These are phyloP conservation scores for Rhinopomastus cyanomelas DNA, from an alignment of 2,113 vertebrate genomes.

Conservation along the genomic window DNA sequence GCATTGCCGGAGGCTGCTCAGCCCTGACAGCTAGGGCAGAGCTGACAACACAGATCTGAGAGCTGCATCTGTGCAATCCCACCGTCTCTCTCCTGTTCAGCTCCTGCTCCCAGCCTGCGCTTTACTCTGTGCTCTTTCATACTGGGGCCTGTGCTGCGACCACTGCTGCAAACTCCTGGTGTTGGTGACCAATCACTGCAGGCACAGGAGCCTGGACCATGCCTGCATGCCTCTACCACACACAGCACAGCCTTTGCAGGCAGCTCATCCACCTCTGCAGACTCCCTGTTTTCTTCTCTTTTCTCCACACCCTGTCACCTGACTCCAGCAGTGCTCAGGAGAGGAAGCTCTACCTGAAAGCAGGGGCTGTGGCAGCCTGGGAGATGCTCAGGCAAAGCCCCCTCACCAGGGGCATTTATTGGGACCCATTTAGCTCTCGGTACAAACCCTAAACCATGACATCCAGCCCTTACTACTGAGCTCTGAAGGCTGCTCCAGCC, in stretches of 20 bases:
- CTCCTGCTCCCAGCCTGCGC: neutral
- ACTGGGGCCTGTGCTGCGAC: neutral
- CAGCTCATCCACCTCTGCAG: neutral
- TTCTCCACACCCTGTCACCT: neutral
- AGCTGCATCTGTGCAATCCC: too few species aligned
- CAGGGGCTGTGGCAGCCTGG: neutral
- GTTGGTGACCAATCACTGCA: neutral
- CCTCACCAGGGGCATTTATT: neutral
- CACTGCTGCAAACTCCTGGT: neutral
- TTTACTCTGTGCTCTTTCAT: neutral
- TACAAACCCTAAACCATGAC: neutral
- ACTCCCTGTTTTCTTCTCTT: neutral
- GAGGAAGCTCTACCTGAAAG: neutral
- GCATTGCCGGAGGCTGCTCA: too few species aligned
- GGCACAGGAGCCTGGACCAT: neutral
- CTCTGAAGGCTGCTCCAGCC: neutral
- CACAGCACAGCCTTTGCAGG: accelerated
- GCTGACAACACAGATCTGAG: too few species aligned
- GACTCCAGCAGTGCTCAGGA: neutral
- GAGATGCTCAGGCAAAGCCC: neutral
- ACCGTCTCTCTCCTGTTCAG: too few species aligned
- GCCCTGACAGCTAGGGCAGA: too few species aligned
- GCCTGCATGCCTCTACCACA: neutral
- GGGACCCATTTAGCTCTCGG: neutral
- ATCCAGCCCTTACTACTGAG: neutral